Evolutionary conservation across 2,113 vertebrate genomes (phyloP).

Genomic region (Noturus placidus): DNA sequence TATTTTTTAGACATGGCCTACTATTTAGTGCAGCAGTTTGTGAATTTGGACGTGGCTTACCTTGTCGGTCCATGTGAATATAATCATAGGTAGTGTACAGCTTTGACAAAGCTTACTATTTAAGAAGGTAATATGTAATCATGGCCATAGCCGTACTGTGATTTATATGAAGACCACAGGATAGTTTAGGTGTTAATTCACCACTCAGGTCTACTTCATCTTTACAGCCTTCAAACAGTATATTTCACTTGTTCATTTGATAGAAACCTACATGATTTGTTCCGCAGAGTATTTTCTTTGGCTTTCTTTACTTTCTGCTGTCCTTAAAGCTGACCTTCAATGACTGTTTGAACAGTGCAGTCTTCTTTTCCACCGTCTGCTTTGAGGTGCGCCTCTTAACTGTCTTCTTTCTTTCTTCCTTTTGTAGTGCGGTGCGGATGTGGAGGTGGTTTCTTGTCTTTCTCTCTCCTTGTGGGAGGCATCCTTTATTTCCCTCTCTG

Average conservation of each 20-base stretch:
- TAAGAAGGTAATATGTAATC: slow-evolving; percentile 14
- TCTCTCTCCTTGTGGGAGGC: slow-evolving; percentile 63
- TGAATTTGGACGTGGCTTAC: neutral
- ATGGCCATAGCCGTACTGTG: neutral
- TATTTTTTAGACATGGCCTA: slow-evolving; percentile 3
- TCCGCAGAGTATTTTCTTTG: neutral
- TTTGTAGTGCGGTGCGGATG: slow-evolving; percentile 52
- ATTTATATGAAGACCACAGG: neutral
- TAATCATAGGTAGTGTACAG: slow-evolving; percentile 19
- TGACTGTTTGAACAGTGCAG: slow-evolving; percentile 36
- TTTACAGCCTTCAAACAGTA: slow-evolving; percentile 8
- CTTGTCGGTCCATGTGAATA: neutral
- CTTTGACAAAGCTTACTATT: slow-evolving; percentile 23
- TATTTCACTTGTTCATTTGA: slow-evolving; percentile 10
- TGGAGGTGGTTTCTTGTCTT: slow-evolving; percentile 62
- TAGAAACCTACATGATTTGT: neutral
- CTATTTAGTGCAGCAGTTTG: neutral
- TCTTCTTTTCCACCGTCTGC: slow-evolving; percentile 31
- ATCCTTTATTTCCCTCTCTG: slow-evolving; percentile 63
- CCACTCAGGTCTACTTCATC: neutral
- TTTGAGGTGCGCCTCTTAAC: slow-evolving; percentile 40
- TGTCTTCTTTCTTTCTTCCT: slow-evolving; percentile 37
- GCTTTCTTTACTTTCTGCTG: slow-evolving; percentile 7
- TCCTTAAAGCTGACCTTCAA: slow-evolving; percentile 15
- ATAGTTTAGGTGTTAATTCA: slow-evolving; percentile 16